Base-by-base conservation (phyloP, 2,113 vertebrate genomes). In the Stigmatopora argus region DNA sequence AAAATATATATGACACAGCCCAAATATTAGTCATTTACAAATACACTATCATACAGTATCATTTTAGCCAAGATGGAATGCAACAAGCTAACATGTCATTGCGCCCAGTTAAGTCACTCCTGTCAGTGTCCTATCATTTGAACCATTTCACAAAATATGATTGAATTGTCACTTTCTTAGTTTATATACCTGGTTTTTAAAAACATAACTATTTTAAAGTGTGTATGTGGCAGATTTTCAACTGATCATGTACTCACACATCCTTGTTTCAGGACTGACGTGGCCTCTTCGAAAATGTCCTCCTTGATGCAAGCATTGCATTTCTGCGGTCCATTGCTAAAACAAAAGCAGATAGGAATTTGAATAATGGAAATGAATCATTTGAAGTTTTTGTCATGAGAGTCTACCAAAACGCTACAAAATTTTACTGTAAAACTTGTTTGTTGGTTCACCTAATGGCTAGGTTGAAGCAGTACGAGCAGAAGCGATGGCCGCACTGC, bases 401-500 rank as follows among this genome's bases (percentile, higher is more conserved):
- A 48, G 46, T 48, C 17, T 48, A 15, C 5, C 5, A 15, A 15
- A 14, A 6, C 17, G 15, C 47, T 17, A 17, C 1, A 4, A 34
- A 18, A n/a, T 9, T 31, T 1, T 31, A 31, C 26, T 31, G 26
- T 23, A 3, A 21, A 3, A 12, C n/a, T 59, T 38, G 10, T 11
- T 18, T 14, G 13, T 19, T 15, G 3, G 19, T 41, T 78, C 68
- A 89, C 89, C 86, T 89, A n/a, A 89, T 87, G 7, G 86, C 84
- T 79, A 85, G 81, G 82, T 90, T 93, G 72, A 97, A 92, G 69
- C 96, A 99, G 72, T 84, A 93, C 34, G 93, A 95, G 62, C 97
- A 99, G 90, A 96, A 99, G 59, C 97, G 95, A 72, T 99, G 97
- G 35, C 97, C 97, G 0, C 97, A 99, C 89, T 98, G 95, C 0